Percentiles rank a stretch among this genome's conserved stretches.
These are phyloP conservation scores for Pristis pectinata DNA, from an alignment of 2,797 vertebrate genomes.

Conservation along the genomic window DNA sequence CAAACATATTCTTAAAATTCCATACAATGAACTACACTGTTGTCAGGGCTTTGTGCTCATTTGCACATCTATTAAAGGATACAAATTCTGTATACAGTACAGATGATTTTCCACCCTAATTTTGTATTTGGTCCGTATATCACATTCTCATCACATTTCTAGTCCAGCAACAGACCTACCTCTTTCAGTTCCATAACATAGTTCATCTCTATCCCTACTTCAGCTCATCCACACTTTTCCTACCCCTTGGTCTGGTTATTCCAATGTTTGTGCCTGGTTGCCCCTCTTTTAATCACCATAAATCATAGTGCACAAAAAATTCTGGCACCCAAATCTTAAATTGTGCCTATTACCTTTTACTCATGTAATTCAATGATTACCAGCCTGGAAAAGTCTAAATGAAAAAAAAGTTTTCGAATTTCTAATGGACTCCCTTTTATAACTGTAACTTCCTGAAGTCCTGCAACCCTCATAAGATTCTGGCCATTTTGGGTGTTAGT, in stretches of 20 bases:
- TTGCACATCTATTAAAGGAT: not conserved
- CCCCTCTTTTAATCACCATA: too few species aligned
- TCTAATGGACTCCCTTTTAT: too few species aligned
- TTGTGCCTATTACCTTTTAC: too few species aligned
- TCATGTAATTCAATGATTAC: too few species aligned
- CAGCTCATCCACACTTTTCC: not conserved
- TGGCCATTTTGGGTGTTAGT: not conserved
- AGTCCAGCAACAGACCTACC: not conserved
- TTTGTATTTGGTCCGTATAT: not conserved
- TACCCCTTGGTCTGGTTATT: not conserved
- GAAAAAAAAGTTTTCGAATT: not conserved
- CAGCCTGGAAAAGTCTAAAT: not conserved
- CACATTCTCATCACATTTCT: not conserved
- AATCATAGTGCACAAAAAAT: too few species aligned
- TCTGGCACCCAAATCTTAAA: too few species aligned
- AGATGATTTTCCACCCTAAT: not conserved
- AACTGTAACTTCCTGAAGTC: not conserved
- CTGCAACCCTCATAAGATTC: not conserved
- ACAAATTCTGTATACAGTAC: not conserved
- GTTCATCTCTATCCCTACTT: too few species aligned
- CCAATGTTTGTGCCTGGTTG: not conserved
- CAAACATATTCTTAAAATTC: slow-evolving; percentile 7
- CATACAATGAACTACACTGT: not conserved
- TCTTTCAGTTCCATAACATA: not conserved
- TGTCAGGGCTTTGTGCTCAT: not conserved